Conservation (phyloP, 2,113 vertebrate species). For the Camelus bactrianus region DNA sequence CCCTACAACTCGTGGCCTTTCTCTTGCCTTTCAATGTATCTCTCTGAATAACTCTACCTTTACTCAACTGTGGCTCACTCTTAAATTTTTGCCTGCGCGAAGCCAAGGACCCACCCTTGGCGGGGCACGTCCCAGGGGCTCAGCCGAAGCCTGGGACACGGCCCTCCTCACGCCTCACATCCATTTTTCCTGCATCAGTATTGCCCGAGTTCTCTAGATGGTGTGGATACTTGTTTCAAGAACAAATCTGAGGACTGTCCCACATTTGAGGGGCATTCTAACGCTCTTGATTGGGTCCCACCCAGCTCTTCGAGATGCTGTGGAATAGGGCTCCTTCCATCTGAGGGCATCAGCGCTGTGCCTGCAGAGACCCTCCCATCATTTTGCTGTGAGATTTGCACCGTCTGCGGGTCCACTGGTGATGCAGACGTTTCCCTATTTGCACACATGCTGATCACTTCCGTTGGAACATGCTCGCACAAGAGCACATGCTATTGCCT, state of each 20-base stretch:
- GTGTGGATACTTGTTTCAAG: background rate
- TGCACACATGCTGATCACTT: background rate
- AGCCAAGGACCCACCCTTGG: no score
- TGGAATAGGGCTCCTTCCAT: background rate
- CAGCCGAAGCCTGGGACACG: no score
- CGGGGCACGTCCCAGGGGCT: no score
- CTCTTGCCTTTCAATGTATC: no score
- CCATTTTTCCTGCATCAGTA: no score
- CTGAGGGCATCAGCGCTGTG: no score
- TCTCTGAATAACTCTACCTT: no score
- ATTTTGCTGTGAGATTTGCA: background rate
- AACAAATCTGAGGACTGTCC: background rate
- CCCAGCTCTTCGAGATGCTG: background rate
- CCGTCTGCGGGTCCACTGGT: no score
- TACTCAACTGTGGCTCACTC: no score
- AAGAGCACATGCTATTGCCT: background rate
- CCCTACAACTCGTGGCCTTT: no score
- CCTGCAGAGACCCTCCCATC: background rate
- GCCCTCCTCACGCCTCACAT: no score
- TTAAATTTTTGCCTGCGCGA: no score
- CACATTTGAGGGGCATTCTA: background rate
- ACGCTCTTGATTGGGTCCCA: background rate
- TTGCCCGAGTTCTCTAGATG: background rate
- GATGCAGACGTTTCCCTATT: background rate
- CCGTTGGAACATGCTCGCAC: background rate